Percentiles rank a stretch among this genome's conserved stretches.
These are phyloP conservation scores for Eriosoma lanigerum DNA, from an alignment of 1,140 invertebrate species.

Conservation along the genomic window DNA sequence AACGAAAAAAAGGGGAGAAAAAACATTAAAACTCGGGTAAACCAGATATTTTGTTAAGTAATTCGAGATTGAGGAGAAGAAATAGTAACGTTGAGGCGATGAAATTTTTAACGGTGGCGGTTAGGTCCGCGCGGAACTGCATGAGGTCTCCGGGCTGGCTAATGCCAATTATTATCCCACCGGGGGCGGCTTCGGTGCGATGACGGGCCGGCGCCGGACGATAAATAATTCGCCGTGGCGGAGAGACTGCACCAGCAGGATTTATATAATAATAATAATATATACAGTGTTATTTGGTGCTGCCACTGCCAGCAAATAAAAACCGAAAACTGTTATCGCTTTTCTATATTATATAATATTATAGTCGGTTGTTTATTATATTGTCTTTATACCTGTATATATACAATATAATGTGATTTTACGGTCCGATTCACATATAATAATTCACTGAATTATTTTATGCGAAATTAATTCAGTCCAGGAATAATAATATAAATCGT, in stretches of 20 bases:
- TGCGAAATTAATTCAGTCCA: neutral
- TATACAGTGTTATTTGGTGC: neutral
- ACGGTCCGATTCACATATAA: too few relatives aligned
- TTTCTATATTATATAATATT: neutral
- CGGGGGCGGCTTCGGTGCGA: neutral
- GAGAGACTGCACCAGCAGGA: too few relatives aligned
- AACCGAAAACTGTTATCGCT: slow-evolving; percentile 27
- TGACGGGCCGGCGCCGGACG: neutral
- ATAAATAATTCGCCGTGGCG: neutral
- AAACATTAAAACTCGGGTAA: neutral
- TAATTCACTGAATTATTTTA: neutral
- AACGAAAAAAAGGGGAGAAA: neutral
- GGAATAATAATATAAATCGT: too few relatives aligned
- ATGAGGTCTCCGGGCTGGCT: slow-evolving; percentile 16
- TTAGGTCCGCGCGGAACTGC: neutral
- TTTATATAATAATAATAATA: too few relatives aligned
- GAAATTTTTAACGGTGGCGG: too few relatives aligned
- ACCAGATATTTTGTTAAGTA: neutral
- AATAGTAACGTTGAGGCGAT: neutral
- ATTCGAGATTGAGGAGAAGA: neutral
- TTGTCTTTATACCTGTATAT: neutral
- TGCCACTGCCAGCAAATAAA: neutral
- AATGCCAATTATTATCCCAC: slow-evolving; percentile 44
- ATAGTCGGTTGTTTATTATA: slow-evolving; percentile 5
- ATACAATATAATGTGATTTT: too few relatives aligned